phyloP scores from a whole-genome alignment of 2,113 vertebrate genomes.

The Channa argus region DNA sequence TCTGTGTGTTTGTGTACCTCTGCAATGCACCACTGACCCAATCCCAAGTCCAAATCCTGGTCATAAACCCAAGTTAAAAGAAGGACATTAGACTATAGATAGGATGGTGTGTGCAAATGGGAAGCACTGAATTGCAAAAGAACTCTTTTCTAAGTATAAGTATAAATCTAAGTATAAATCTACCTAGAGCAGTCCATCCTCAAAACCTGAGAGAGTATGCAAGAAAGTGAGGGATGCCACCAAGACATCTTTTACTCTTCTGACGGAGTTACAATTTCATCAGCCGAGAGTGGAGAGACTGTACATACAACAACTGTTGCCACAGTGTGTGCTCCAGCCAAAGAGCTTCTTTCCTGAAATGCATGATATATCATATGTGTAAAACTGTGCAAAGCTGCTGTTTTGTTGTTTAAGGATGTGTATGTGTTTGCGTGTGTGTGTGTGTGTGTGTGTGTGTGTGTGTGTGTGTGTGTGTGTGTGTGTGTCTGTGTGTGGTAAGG shows the following conservation, averaged over 20 bases:
- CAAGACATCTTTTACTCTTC: too few species aligned
- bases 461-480: constrained; percentile 1
- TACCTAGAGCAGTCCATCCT: too few species aligned
- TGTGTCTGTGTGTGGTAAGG: neutral
- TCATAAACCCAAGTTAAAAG: constrained; percentile 25
- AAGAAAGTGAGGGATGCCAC: too few species aligned
- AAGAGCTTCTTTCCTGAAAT: neutral
- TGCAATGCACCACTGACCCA: constrained; percentile 44
- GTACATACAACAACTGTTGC: too few species aligned
- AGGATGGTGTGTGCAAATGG: too few species aligned
- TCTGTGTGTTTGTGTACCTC: constrained; percentile 23
- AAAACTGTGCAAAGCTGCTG: constrained; percentile 1
- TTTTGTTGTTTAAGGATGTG: constrained; percentile 5
- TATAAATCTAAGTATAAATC: too few species aligned
- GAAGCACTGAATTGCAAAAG: neutral
- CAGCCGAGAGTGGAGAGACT: too few species aligned
- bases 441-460: constrained; percentile 7
- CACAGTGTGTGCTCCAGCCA: neutral
- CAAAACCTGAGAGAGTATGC: too few species aligned
- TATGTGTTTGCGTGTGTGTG: neutral
- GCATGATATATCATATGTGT: neutral
- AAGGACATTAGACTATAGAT: neutral
- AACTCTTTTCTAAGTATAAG: too few species aligned
- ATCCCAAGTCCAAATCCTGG: constrained; percentile 38
- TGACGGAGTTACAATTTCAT: too few species aligned